Base-by-base conservation (phyloP, 1,140 invertebrate species). In the Callitettix versicolor region DNA sequence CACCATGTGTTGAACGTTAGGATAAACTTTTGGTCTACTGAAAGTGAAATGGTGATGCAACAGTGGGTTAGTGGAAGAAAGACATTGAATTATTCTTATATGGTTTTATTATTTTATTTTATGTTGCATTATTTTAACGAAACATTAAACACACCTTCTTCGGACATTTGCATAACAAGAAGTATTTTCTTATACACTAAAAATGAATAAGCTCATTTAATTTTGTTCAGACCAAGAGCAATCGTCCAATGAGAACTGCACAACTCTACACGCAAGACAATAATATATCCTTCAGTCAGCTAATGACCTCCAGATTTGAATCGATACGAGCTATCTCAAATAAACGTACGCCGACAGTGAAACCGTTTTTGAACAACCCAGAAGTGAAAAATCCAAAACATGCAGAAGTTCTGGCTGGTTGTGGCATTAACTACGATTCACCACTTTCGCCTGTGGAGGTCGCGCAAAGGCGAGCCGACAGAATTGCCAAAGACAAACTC, bases 401-500 rank as follows among this genome's bases (percentile, higher is more conserved):
- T 65, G 79, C 86, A 3, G 80, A 82, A 21, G 79, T 93, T 34
- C 69, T 95, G 57, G 76, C 80, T 24, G 91, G 95, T 44, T 84
- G 80, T 67, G 85, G 85, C 5, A 87, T 98, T 44, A 81, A 82
- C 63, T 90, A 93, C 63, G 93, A 97, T 60, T 78, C 76, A 58
- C 92, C 92, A 0, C 70, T 91, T 17, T 78, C 80, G 53, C 92
- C 92, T 0, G 79, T 85, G 60, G 85, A 91, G 60, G 86, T 96
- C 30, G 92, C 92, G 2, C 76, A 80, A 6, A 82, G 82, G 48
- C 76, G 91, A 61, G 88, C 87, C 2, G 92, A 95, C 63, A 74
- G 90, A 55, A 83, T 93, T 53, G 81, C 81, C 0, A 79, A 84
- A 61, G 89, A 92, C 61, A 94, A 94, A 62, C 66, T 71, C 58